phyloP scores from a whole-genome alignment of 2,797 vertebrate species.

The Thripadectes ignobilis region DNA sequence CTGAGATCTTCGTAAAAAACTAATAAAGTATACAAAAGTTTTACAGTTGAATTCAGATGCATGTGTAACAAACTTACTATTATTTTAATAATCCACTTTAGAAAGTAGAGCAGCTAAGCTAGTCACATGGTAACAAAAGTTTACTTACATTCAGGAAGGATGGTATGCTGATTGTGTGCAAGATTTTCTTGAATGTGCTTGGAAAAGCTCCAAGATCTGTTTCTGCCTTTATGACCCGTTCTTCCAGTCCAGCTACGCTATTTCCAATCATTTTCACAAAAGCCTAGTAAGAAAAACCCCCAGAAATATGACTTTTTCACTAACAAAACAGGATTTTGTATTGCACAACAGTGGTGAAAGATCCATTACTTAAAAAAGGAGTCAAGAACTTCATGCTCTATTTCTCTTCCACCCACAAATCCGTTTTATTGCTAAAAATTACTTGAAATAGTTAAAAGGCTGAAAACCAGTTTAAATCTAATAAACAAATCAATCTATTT shows the following conservation, averaged over 20 bases:
- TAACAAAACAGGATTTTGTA: background rate
- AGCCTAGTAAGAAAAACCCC: constrained; percentile 66
- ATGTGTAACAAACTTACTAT: background rate
- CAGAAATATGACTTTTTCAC: background rate
- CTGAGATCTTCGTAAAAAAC: background rate
- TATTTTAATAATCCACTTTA: background rate
- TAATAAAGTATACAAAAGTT: background rate
- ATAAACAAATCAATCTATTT: background rate
- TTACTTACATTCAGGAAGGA: constrained; percentile 85
- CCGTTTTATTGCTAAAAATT: background rate
- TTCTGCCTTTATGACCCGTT: constrained; percentile 90
- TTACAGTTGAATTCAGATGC: background rate
- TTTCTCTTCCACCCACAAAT: background rate
- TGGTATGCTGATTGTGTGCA: constrained; percentile 87
- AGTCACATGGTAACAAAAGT: background rate
- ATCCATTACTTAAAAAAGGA: background rate
- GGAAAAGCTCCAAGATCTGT: constrained; percentile 87
- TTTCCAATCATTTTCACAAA: constrained; percentile 91
- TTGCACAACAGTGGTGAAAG: background rate
- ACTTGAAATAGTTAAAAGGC: background rate
- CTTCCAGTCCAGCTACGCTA: constrained; percentile 87
- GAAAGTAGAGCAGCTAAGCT: background rate
- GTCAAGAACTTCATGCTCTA: background rate
- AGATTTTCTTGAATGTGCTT: constrained; percentile 87
- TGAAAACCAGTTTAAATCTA: background rate